Conservation (phyloP, 2,797 vertebrate species). For the Channa striata region DNA sequence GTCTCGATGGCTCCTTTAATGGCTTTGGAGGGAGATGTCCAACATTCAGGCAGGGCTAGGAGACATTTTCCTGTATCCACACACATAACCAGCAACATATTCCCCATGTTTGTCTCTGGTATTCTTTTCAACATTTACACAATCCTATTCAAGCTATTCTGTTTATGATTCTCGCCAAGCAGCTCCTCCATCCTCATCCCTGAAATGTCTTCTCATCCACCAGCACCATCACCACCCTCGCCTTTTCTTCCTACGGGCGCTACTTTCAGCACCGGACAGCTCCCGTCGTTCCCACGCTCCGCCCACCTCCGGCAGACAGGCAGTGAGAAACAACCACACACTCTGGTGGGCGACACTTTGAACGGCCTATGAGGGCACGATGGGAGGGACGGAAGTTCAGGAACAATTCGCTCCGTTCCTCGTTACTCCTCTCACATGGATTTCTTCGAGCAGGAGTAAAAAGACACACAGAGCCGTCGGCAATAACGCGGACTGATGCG, state of each 20-base stretch:
- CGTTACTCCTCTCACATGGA: slow-evolving; percentile 55
- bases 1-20: background rate
- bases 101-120: background rate
- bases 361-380: slow-evolving; percentile 56
- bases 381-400: slow-evolving; percentile 71
- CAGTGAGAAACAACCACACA: slow-evolving; percentile 79
- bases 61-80: background rate
- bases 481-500: background rate
- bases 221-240: slow-evolving; percentile 23
- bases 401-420: slow-evolving; percentile 58
- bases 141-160: background rate
- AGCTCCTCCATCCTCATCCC: slow-evolving; percentile 31
- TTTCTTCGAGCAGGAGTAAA: slow-evolving; percentile 34
- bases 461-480: background rate
- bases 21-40: background rate
- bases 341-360: slow-evolving; percentile 64
- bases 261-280: slow-evolving; percentile 81
- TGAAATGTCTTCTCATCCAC: slow-evolving; percentile 19
- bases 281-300: slow-evolving; percentile 70
- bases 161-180: slow-evolving; percentile 28
- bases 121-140: background rate
- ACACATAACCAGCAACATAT: background rate
- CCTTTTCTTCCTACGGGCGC: slow-evolving; percentile 38
- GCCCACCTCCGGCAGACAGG: slow-evolving; percentile 82
- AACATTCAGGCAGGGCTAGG: background rate